Percentiles rank a stretch among this genome's conserved stretches.
Evolutionary conservation across 2,888 invertebrate genomes (phyloP).

Genomic region (Scaptomyza reducta): DNA sequence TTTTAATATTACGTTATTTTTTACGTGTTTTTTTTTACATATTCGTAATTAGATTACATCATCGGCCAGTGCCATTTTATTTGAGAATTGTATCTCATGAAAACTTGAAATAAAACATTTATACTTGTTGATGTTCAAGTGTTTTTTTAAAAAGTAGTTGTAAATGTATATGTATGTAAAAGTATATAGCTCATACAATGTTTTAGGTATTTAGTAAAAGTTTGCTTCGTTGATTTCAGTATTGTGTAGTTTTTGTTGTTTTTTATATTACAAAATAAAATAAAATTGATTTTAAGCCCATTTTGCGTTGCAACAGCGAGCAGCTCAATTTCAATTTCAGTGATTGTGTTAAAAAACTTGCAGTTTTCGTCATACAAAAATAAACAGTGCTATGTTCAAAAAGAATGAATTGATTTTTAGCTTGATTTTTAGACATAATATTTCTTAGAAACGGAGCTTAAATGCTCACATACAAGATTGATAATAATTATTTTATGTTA

Average conservation of each 20-base stretch:
- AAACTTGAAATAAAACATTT: conserved; percentile 42
- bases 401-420: conserved; percentile 13
- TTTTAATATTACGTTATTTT: conserved; percentile 30
- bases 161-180: conserved; percentile 35
- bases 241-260: conserved; percentile 36
- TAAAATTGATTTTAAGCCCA: conserved; percentile 47
- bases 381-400: conserved; percentile 21
- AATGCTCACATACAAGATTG: conserved; percentile 12
- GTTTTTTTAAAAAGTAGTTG: conserved; percentile 34
- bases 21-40: conserved; percentile 41
- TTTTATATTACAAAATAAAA: not conserved
- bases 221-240: conserved; percentile 67
- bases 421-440: conserved; percentile 20
- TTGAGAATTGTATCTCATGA: conserved; percentile 51
- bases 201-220: conserved; percentile 48
- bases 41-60: conserved; percentile 64
- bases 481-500: conserved; percentile 8
- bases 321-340: conserved; percentile 33
- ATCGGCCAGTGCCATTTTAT: conserved; percentile 49
- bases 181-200: conserved; percentile 21
- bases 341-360: conserved; percentile 22
- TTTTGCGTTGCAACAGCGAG: conserved; percentile 61
- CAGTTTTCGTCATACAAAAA: conserved; percentile 22
- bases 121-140: conserved; percentile 37
- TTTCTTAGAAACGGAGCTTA: conserved; percentile 8